These are phyloP conservation scores for Oscheius onirici DNA, from an alignment of 2,888 invertebrate species.

Conservation along the genomic window DNA sequence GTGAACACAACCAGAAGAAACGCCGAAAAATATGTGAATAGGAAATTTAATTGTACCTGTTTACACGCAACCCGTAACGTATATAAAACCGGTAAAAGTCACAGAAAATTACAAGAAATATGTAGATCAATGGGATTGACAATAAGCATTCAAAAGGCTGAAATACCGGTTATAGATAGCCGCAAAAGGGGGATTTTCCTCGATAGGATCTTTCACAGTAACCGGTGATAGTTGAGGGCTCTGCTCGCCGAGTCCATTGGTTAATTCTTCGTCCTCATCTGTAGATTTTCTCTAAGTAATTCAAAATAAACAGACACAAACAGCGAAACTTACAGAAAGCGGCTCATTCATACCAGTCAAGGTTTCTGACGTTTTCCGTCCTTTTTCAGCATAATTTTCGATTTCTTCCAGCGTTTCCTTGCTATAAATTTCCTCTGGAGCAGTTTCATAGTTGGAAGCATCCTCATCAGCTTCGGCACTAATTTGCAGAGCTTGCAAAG, in stretches of 20 bases:
- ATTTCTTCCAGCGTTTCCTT: too few relatives aligned
- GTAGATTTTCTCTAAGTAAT: too few relatives aligned
- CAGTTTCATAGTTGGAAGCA: neutral
- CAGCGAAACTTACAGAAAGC: too few relatives aligned
- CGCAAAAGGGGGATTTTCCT: neutral
- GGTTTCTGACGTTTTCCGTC: neutral
- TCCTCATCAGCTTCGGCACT: neutral
- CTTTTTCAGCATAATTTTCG: too few relatives aligned
- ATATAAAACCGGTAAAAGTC: slow-evolving; percentile 11
- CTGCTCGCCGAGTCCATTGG: too few relatives aligned
- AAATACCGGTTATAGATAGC: slow-evolving; percentile 13
- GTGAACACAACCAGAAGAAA: too few relatives aligned
- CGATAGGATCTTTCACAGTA: neutral
- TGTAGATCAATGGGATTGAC: neutral
- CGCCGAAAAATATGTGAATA: neutral
- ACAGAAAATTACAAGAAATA: neutral
- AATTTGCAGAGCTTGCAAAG: neutral
- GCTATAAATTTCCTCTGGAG: too few relatives aligned
- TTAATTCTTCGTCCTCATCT: too few relatives aligned
- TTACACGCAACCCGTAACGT: neutral
- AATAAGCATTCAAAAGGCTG: slow-evolving; percentile 12
- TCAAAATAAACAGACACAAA: too few relatives aligned
- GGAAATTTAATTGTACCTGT: slow-evolving; percentile 1
- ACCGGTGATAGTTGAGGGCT: neutral
- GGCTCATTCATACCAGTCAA: neutral